Percentiles rank a stretch among this genome's conserved stretches.
Evolutionary conservation across 2,797 vertebrate genomes (phyloP).

Genomic region (Aeoliscus strigatus): DNA sequence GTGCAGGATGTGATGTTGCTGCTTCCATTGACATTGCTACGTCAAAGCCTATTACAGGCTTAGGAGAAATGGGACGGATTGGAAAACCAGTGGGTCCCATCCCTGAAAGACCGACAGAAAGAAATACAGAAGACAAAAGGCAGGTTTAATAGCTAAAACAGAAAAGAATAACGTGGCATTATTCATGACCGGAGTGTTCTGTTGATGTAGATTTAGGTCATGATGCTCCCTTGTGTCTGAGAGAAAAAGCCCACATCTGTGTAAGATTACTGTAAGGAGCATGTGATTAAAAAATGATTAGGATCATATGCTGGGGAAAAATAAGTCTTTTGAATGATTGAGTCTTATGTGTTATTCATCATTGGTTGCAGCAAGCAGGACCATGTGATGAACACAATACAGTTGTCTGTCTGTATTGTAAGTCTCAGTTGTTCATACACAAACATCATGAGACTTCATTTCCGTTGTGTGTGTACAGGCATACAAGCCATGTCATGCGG

Average conservation of each 20-base stretch:
- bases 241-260: conserved; percentile 29
- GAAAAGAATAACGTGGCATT: conserved; percentile 3
- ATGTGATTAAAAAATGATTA: conserved; percentile 41
- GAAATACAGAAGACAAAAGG: conserved; percentile 9
- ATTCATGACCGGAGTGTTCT: conserved; percentile 30
- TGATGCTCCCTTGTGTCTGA: conserved; percentile 33
- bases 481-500: conserved; percentile 20
- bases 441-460: no score
- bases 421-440: no score
- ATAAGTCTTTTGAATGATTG: conserved; percentile 7
- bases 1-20: conserved; percentile 23
- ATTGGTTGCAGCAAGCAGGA: conserved; percentile 2
- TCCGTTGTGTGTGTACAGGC: conserved; percentile 14
- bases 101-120: no score
- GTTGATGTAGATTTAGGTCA: conserved; percentile 43
- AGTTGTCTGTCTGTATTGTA: no score
- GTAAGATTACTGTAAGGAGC: conserved; percentile 39
- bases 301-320: conserved; percentile 4
- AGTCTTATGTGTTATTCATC: conserved; percentile 29
- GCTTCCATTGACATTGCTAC: conserved; percentile 8
- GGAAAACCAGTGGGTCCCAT: conserved; percentile 14
- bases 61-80: conserved; percentile 28
- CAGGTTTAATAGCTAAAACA: no score
- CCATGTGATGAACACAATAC: no score
- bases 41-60: conserved; percentile 50